phyloP scores from a whole-genome alignment of 2,888 invertebrate species.

The Suillia variegata region DNA sequence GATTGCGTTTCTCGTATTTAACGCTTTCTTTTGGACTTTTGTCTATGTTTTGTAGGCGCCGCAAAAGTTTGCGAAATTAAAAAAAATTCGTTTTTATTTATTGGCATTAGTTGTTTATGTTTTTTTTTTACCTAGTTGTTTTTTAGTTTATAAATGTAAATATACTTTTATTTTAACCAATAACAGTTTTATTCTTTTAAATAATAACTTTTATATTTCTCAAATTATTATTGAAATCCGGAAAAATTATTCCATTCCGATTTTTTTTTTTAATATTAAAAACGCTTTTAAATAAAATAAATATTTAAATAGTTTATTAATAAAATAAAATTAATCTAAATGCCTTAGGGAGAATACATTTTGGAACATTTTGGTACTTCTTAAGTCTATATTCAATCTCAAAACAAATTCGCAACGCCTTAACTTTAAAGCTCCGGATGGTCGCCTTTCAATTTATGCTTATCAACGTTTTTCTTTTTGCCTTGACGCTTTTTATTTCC shows the following conservation, averaged over 20 bases:
- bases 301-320: neutral
- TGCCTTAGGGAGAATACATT: too few species aligned
- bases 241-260: too few species aligned
- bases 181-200: too few species aligned
- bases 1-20: conserved; percentile 77
- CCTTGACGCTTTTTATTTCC: neutral
- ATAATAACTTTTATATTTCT: too few species aligned
- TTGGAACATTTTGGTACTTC: too few species aligned
- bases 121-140: neutral
- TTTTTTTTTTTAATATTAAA: neutral
- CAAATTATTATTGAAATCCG: too few species aligned
- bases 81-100: neutral
- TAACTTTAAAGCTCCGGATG: neutral
- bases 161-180: too few species aligned
- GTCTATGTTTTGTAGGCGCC: conserved; percentile 65
- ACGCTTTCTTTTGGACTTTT: conserved; percentile 79
- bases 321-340: neutral
- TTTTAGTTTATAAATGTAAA: neutral
- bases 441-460: neutral
- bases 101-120: neutral
- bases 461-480: neutral
- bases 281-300: neutral
- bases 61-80: too few species aligned
- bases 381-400: neutral
- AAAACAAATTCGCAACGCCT: neutral